phyloP scores from a whole-genome alignment of 2,888 invertebrate genomes.

The Mantis religiosa region DNA sequence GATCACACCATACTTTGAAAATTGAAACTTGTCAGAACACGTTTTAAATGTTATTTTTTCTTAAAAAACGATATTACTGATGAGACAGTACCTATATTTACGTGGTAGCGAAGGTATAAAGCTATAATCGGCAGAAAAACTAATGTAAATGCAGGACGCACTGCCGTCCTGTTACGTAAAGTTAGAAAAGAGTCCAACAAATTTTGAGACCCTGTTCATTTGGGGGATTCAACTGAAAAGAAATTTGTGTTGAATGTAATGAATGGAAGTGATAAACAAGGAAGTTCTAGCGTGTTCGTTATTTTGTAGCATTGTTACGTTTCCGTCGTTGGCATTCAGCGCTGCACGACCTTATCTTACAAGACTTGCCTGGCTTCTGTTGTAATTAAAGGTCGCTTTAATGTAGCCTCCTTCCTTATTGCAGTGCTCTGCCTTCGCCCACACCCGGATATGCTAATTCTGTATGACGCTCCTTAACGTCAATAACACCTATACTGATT shows the following conservation, averaged over 20 bases:
- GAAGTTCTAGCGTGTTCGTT: background rate
- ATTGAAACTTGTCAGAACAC: no score
- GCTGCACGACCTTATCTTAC: background rate
- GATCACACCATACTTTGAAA: no score
- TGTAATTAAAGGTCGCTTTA: background rate
- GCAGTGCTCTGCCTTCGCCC: background rate
- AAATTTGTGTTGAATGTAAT: background rate
- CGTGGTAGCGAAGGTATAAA: no score
- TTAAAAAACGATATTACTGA: no score
- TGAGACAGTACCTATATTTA: no score
- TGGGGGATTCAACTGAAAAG: background rate
- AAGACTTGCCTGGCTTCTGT: background rate
- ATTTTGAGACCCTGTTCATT: background rate
- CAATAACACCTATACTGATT: background rate
- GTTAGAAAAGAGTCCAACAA: no score
- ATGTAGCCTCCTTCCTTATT: background rate
- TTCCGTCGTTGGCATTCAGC: background rate
- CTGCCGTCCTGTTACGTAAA: no score
- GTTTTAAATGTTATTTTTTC: no score
- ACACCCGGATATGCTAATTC: background rate
- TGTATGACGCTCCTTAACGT: background rate
- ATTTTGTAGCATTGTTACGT: background rate
- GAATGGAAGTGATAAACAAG: background rate
- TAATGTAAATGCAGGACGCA: no score
- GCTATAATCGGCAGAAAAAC: no score